Evolutionary conservation across 2,113 vertebrate species (phyloP).

Genomic region (Crotalus viridis): DNA sequence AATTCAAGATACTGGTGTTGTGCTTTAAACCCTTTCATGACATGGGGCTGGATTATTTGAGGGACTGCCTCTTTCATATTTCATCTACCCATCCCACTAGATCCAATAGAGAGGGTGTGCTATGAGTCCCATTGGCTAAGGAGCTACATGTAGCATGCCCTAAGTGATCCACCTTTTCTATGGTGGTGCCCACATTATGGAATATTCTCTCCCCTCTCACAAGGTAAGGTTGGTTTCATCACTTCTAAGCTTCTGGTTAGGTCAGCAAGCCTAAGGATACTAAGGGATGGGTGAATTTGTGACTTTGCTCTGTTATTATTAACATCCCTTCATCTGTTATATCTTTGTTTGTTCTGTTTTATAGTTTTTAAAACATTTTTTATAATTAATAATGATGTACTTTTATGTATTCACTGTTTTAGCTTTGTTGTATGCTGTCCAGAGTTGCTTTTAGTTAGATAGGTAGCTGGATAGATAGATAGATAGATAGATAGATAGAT

Average conservation of each 20-base stretch:
- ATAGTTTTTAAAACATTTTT: not conserved
- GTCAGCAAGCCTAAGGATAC: not conserved
- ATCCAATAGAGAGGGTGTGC: not conserved
- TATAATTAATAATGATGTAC: not conserved
- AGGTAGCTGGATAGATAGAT: not conserved
- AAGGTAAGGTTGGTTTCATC: not conserved
- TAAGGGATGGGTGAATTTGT: not conserved
- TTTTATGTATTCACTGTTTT: not conserved
- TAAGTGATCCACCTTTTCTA: not conserved
- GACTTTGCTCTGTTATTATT: not conserved
- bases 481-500: no score
- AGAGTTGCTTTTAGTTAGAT: not conserved
- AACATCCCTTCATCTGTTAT: not conserved
- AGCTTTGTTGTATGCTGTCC: not conserved
- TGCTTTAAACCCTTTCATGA: not conserved
- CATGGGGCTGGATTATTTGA: not conserved
- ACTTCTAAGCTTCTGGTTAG: not conserved
- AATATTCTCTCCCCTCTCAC: no score
- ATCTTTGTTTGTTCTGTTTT: not conserved
- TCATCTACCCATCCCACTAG: not conserved
- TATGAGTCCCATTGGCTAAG: not conserved
- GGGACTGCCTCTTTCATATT: not conserved
- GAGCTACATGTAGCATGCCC: not conserved
- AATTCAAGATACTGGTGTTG: not conserved
- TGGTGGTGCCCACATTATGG: not conserved